phyloP scores from a whole-genome alignment of 2,113 vertebrate genomes.

The Speoplatyrhinus poulsoni region DNA sequence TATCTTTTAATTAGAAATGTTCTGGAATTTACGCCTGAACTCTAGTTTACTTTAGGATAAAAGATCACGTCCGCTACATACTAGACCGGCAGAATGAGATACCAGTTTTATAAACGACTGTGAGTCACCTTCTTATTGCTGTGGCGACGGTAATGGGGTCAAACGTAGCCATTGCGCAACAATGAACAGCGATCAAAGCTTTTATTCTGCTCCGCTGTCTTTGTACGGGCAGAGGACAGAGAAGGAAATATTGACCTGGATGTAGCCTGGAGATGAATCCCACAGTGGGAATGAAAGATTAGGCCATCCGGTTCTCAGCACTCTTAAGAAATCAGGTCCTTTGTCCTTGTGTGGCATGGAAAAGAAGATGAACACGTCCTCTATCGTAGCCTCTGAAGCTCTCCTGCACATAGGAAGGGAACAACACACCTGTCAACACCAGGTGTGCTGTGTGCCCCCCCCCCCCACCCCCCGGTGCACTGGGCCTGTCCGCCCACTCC shows the following conservation, averaged over 20 bases:
- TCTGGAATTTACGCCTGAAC: not conserved
- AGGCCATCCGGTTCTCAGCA: slow-evolving; percentile 24
- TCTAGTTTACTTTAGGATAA: not conserved
- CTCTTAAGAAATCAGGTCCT: not conserved
- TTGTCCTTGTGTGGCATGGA: not conserved
- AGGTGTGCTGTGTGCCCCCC: slow-evolving; percentile 3
- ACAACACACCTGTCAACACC: slow-evolving; percentile 39
- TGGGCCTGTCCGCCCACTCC: slow-evolving; percentile 8
- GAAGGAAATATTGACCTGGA: slow-evolving; percentile 38
- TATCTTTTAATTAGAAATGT: no score
- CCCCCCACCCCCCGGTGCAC: slow-evolving; percentile 4
- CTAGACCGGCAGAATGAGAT: not conserved
- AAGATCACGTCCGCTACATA: not conserved
- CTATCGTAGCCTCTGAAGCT: slow-evolving; percentile 1
- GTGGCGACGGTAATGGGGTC: slow-evolving; percentile 54
- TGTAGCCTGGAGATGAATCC: slow-evolving; percentile 37
- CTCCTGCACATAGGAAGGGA: slow-evolving; percentile 9
- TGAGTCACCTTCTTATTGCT: slow-evolving; percentile 48
- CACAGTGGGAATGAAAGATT: slow-evolving; percentile 44
- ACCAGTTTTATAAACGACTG: slow-evolving; percentile 23
- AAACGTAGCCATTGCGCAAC: slow-evolving; percentile 40
- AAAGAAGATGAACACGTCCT: not conserved
- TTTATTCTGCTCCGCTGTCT: slow-evolving; percentile 29
- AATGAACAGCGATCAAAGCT: slow-evolving; percentile 37
- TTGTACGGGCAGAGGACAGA: slow-evolving; percentile 21